phyloP scores from a whole-genome alignment of 1,140 invertebrate genomes.

The Drosophila suzukii region DNA sequence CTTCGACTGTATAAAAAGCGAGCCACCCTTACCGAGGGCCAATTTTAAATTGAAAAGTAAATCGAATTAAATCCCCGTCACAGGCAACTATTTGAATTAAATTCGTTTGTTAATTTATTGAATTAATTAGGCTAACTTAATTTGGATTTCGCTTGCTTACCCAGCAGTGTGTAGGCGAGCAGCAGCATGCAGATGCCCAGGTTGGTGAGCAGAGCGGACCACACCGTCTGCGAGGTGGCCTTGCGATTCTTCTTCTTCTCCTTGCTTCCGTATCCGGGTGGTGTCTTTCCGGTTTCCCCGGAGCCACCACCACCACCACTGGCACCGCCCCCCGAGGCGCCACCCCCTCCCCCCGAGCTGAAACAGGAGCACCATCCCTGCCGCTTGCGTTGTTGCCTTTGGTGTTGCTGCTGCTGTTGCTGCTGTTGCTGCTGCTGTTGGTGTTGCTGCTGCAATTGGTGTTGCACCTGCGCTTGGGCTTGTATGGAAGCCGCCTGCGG shows the following conservation, averaged over 20 bases:
- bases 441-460: slow-evolving; percentile 30
- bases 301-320: neutral
- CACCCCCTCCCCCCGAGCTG: slow-evolving; percentile 14
- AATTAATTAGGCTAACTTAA: slow-evolving; percentile 7
- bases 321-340: neutral
- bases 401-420: slow-evolving; percentile 50
- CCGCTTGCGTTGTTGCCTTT: slow-evolving; percentile 38
- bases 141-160: slow-evolving; percentile 64
- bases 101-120: slow-evolving; percentile 4
- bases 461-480: slow-evolving; percentile 30
- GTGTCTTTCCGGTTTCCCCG: slow-evolving; percentile 43
- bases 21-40: neutral
- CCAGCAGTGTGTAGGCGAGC: slow-evolving; percentile 94
- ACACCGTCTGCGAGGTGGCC: slow-evolving; percentile 72
- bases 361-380: slow-evolving; percentile 76
- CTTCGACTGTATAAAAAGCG: neutral
- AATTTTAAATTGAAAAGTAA: slow-evolving; percentile 1
- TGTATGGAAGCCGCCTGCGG: slow-evolving; percentile 28
- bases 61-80: slow-evolving; percentile 3
- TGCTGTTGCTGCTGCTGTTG: slow-evolving; percentile 42
- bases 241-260: slow-evolving; percentile 78
- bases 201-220: slow-evolving; percentile 91
- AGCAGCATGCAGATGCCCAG: slow-evolving; percentile 94
- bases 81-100: neutral
- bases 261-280: slow-evolving; percentile 68